Percentiles rank a stretch among this genome's conserved stretches.
Conservation (phyloP, 2,797 vertebrate species). For the Phoebastria nigripes region DNA sequence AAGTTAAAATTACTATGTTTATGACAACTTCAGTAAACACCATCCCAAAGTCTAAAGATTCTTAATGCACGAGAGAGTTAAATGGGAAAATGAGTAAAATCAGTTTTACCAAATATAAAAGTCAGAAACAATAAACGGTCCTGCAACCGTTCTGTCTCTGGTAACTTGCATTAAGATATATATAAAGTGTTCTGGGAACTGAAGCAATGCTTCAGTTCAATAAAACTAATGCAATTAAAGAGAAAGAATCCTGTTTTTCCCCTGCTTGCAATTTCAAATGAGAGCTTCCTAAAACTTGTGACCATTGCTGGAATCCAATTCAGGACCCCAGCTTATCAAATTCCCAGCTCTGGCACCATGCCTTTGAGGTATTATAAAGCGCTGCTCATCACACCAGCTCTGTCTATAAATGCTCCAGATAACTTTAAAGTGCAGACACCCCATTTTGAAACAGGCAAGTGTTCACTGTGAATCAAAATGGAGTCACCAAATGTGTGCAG, state of each 20-base stretch:
- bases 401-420: slow-evolving; percentile 40
- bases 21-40: slow-evolving; percentile 21
- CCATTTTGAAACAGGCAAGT: slow-evolving; percentile 51
- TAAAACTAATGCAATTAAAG: slow-evolving; percentile 67
- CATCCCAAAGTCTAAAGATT: slow-evolving; percentile 12
- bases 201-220: slow-evolving; percentile 59
- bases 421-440: slow-evolving; percentile 43
- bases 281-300: slow-evolving; percentile 50
- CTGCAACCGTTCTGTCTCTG: not conserved
- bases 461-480: slow-evolving; percentile 63
- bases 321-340: slow-evolving; percentile 50
- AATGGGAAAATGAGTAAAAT: slow-evolving; percentile 57
- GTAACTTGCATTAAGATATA: slow-evolving; percentile 56
- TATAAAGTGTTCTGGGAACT: slow-evolving; percentile 62
- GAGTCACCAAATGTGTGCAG: slow-evolving; percentile 39
- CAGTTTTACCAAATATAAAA: slow-evolving; percentile 53
- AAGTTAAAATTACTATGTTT: slow-evolving; percentile 23
- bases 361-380: slow-evolving; percentile 53
- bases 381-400: slow-evolving; percentile 19
- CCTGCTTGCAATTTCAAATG: slow-evolving; percentile 56
- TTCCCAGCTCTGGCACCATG: slow-evolving; percentile 30
- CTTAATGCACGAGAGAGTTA: slow-evolving; percentile 20
- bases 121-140: slow-evolving; percentile 65
- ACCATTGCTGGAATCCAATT: slow-evolving; percentile 63
- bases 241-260: slow-evolving; percentile 46